These are phyloP conservation scores for Spodoptera exigua DNA, from an alignment of 2,888 invertebrate genomes.

Conservation along the genomic window DNA sequence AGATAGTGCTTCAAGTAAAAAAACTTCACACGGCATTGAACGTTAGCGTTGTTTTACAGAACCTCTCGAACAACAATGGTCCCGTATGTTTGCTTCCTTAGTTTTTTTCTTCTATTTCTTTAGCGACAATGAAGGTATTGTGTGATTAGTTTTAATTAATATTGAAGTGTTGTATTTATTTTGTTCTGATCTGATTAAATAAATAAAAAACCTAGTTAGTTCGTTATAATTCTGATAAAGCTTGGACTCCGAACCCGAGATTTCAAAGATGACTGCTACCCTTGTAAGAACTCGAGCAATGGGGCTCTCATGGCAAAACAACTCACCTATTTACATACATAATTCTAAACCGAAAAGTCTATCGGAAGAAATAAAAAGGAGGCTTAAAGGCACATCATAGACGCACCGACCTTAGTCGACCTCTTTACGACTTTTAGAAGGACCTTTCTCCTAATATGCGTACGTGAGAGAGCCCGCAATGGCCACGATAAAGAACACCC, in stretches of 20 bases:
- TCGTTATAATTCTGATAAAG: too few species aligned
- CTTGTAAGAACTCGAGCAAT: conserved; percentile 2
- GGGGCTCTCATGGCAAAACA: conserved; percentile 19
- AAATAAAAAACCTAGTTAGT: too few species aligned
- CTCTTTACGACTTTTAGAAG: conserved; percentile 80
- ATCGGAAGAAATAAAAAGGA: conserved; percentile 66
- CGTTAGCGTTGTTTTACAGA: conserved; percentile 37
- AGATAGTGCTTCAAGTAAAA: conserved; percentile 35
- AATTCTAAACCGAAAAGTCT: conserved; percentile 56
- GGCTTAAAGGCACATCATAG: conserved; percentile 70
- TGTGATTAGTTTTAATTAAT: conserved; percentile 28
- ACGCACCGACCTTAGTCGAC: conserved; percentile 74
- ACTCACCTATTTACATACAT: conserved; percentile 45
- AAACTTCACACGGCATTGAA: conserved; percentile 49
- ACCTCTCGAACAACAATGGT: conserved; percentile 49
- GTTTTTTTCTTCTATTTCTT: conserved; percentile 11
- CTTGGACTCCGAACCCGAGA: too few species aligned
- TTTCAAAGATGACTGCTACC: too few species aligned
- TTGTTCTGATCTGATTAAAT: too few species aligned
- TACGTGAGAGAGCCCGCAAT: conserved; percentile 77
- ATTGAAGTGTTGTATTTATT: not conserved
- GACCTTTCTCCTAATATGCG: conserved; percentile 79
- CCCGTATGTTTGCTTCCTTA: conserved; percentile 54
- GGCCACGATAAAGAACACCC: conserved; percentile 73
- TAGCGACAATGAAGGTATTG: conserved; percentile 7